phyloP scores from a whole-genome alignment of 2,888 invertebrate genomes.

The Ditula angustiorana region DNA sequence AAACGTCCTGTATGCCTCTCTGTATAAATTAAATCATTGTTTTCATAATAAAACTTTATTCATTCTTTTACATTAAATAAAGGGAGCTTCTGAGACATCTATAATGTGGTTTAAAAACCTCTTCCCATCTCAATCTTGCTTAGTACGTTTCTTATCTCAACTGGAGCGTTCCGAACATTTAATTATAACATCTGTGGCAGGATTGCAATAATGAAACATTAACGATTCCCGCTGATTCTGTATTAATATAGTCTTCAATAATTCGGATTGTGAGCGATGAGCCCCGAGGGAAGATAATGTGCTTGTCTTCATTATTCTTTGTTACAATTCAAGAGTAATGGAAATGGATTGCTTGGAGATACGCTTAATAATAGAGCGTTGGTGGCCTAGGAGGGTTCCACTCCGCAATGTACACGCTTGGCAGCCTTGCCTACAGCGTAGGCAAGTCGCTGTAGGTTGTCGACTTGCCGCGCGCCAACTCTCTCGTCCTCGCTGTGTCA shows the following conservation, averaged over 20 bases:
- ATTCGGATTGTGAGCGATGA: conserved; percentile 3
- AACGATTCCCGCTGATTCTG: background rate
- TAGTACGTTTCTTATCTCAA: background rate
- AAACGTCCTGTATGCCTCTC: too few species aligned
- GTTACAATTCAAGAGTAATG: background rate
- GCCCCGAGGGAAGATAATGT: background rate
- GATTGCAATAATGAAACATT: background rate
- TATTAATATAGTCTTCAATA: conserved; percentile 1
- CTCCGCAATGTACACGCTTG: too few species aligned
- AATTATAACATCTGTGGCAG: background rate
- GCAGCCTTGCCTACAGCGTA: too few species aligned
- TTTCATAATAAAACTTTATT: too few species aligned
- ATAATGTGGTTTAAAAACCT: too few species aligned
- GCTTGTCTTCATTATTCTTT: background rate
- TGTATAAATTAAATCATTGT: too few species aligned
- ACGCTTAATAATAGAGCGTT: background rate
- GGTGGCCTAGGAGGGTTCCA: background rate
- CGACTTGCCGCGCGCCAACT: too few species aligned
- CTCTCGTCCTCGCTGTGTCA: too few species aligned
- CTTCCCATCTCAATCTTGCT: background rate
- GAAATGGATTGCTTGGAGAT: background rate
- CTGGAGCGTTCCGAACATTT: background rate
- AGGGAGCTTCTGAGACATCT: too few species aligned
- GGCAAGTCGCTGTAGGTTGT: too few species aligned
- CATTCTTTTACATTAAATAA: too few species aligned